Percentiles rank a stretch among this genome's conserved stretches.
phyloP scores from a whole-genome alignment of 2,888 invertebrate genomes.

The Cryptocheilus praepositus region DNA sequence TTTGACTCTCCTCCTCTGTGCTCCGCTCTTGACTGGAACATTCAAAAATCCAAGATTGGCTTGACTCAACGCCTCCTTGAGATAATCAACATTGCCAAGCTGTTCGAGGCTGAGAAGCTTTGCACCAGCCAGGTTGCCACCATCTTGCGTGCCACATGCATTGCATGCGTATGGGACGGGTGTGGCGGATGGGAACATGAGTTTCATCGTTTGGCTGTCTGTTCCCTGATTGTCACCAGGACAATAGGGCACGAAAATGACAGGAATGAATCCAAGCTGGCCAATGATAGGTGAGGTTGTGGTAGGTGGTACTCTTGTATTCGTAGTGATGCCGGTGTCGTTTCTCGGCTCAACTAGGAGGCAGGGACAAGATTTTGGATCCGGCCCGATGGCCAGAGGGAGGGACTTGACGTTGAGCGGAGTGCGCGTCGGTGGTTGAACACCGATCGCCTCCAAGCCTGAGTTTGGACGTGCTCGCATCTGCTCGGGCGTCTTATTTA shows the following conservation, averaged over 20 bases:
- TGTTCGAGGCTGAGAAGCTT: conserved; percentile 54
- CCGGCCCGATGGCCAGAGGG: conserved; percentile 79
- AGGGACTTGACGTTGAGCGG: conserved; percentile 77
- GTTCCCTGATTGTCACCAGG: conserved; percentile 75
- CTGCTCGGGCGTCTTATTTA: conserved; percentile 44
- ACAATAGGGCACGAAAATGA: conserved; percentile 83
- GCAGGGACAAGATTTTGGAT: conserved; percentile 80
- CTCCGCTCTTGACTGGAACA: conserved; percentile 52
- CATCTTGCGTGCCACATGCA: conserved; percentile 76
- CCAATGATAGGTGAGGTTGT: conserved; percentile 58
- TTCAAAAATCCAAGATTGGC: conserved; percentile 65
- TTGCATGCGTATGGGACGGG: conserved; percentile 80
- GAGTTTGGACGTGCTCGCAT: conserved; percentile 63
- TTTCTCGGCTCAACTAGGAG: conserved; percentile 78
- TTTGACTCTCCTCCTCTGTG: conserved; percentile 44
- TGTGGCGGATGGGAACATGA: conserved; percentile 79
- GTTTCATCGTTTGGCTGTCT: conserved; percentile 72
- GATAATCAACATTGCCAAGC: conserved; percentile 55
- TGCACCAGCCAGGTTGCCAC: conserved; percentile 38
- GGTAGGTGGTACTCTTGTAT: conserved; percentile 29
- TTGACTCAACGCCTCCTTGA: conserved; percentile 55
- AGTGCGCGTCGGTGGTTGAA: conserved; percentile 75
- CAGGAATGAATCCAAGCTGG: conserved; percentile 81
- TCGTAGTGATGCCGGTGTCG: conserved; percentile 70
- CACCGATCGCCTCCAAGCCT: conserved; percentile 68